Evolutionary conservation across 1,140 invertebrate genomes (phyloP), one percentile per base, ranked within the genome.

Genomic region (Teleogryllus occipitalis): DNA sequence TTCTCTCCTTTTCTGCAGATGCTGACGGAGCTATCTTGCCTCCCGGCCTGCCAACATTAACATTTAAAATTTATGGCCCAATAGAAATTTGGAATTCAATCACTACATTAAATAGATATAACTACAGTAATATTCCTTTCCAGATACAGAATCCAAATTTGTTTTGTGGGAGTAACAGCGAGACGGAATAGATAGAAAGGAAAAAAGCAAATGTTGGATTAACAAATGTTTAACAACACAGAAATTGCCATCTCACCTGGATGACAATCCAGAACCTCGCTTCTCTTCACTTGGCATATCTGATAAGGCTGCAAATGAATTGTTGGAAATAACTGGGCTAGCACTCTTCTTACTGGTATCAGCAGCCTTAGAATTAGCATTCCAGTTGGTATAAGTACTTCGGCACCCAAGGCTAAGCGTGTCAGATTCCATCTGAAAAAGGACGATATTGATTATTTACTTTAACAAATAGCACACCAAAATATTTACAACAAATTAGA

Each of bases 1-100:
- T 78, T 7, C 65, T 47, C 22, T 78, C 78, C 46, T 78, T 78
- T 15, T 78, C 78, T 21, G 27, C 27, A 18, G 78, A 78, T 74
- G 78, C 15, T 1, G 65, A 78, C 21, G 78, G 78, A 5, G 78
- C 54, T 27, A 22, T 73, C 21, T 78, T 78, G 78, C 54, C 22
- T 46, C 47, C 15, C 21, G 27, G 27, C 27, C 27, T 39, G 27
- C 27, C 27, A 39, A 65, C 10, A 65, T 65, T 7, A 65, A 65
- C 54, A 65, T 65, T 65, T 65, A 65, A 65, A 65, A 54, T 8
- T 7, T 3, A 65, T 65, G 10, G 10, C 2, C 54, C 54, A 65
- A 18, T 65, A 65, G 0, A 65, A 3, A 65, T 65, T 2, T 39
- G 27, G 5, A 39, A 5, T 5, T 39, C 27, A 39, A 39, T 5